Evolutionary conservation across 2,113 vertebrate genomes (phyloP).

Genomic region (Cathartes aura): DNA sequence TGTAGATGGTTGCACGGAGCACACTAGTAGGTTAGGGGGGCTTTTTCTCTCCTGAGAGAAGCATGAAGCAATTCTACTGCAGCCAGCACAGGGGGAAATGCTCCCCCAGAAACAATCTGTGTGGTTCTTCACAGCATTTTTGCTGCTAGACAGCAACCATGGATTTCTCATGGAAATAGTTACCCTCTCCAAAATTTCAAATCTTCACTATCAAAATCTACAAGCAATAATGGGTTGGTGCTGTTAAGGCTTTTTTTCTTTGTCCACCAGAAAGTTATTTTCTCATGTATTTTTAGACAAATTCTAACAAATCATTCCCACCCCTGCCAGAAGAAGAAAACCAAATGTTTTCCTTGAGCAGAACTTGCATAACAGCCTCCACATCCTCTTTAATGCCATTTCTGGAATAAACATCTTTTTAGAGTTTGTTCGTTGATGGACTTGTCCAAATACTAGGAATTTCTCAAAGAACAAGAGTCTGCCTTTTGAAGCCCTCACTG

Average conservation of each 20-base stretch:
- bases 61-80: not conserved
- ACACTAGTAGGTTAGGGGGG: not conserved
- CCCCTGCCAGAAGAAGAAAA: not conserved
- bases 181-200: not conserved
- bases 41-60: not conserved
- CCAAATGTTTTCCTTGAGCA: not conserved
- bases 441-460: not conserved
- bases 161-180: not conserved
- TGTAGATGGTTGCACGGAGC: rapidly evolving
- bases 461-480: not conserved
- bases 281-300: not conserved
- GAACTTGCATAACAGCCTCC: not conserved
- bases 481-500: not conserved
- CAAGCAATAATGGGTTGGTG: not conserved
- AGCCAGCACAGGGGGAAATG: not conserved
- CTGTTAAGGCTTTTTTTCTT: not conserved
- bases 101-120: not conserved
- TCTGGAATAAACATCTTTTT: not conserved
- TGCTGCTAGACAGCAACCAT: not conserved
- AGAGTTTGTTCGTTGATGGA: not conserved
- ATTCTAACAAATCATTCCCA: not conserved
- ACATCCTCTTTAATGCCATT: not conserved
- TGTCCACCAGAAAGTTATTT: not conserved
- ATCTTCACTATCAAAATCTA: not conserved
- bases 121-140: not conserved